A percentile compares a stretch with the other conserved stretches of the same genome.
These are phyloP conservation scores for Lepidocolaptes lacrymiger DNA, from an alignment of 2,797 vertebrate genomes.

Conservation along the genomic window DNA sequence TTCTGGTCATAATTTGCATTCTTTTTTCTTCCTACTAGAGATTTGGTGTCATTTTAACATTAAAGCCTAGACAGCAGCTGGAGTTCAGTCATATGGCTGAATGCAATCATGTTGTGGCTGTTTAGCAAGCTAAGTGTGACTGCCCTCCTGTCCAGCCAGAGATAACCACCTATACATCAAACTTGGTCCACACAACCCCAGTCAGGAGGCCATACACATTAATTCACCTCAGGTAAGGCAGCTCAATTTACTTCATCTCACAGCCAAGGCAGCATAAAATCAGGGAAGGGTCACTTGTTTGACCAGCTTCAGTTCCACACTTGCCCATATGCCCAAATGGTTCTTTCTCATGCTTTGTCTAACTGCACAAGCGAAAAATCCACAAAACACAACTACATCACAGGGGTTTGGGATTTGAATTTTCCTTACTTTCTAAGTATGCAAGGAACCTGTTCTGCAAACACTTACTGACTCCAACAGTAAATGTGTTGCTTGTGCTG, in stretches of 20 bases:
- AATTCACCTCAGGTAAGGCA: background rate
- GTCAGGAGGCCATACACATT: background rate
- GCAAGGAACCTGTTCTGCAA: background rate
- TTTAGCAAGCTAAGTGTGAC: background rate
- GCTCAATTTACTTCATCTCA: background rate
- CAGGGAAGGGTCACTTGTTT: background rate
- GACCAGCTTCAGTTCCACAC: background rate
- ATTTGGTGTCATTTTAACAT: background rate
- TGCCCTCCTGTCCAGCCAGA: background rate
- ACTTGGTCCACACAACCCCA: background rate
- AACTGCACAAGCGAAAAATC: background rate
- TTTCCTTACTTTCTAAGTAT: background rate
- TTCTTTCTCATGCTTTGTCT: background rate
- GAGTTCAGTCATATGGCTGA: background rate
- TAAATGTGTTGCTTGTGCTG: background rate
- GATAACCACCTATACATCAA: background rate
- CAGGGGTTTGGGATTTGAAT: background rate
- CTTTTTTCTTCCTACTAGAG: background rate
- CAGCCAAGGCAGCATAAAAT: background rate
- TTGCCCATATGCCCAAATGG: background rate
- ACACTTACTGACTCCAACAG: background rate
- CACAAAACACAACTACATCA: background rate
- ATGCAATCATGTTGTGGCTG: accelerated
- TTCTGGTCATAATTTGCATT: background rate
- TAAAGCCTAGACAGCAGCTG: background rate